Conservation (phyloP, 2,888 invertebrate genomes). For the Cephus runcator region DNA sequence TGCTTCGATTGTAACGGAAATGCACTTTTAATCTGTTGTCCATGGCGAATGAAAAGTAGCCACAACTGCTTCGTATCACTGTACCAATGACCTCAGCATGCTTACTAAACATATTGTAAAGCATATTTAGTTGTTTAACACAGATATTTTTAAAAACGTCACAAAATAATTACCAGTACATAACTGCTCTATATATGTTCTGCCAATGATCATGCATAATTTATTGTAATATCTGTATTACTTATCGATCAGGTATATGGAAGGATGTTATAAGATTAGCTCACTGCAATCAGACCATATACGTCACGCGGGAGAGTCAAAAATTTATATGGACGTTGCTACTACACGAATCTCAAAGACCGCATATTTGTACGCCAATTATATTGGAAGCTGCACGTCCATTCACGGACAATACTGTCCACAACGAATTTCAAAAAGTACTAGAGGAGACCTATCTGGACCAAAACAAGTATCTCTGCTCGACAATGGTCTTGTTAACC, state of each 20-base stretch:
- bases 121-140: background rate
- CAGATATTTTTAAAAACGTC: slow-evolving; percentile 9
- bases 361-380: slow-evolving; percentile 68
- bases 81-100: background rate
- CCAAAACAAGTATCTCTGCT: slow-evolving; percentile 58
- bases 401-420: slow-evolving; percentile 69
- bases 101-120: background rate
- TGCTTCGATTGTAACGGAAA: background rate
- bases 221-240: background rate
- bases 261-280: slow-evolving; percentile 73
- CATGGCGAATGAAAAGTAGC: background rate
- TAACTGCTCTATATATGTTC: background rate
- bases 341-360: slow-evolving; percentile 45
- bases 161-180: background rate
- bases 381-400: slow-evolving; percentile 71
- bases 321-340: slow-evolving; percentile 68
- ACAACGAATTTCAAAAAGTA: slow-evolving; percentile 50
- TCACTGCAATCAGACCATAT: slow-evolving; percentile 76
- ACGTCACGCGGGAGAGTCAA: slow-evolving; percentile 76
- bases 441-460: slow-evolving; percentile 65
- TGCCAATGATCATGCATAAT: background rate
- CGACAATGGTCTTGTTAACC: slow-evolving; percentile 54
- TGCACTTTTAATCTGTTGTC: background rate
- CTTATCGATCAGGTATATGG: slow-evolving; percentile 72
- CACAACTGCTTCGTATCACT: background rate